These are phyloP conservation scores for Drosophila nebulosa DNA, from an alignment of 1,140 invertebrate species.

Conservation along the genomic window DNA sequence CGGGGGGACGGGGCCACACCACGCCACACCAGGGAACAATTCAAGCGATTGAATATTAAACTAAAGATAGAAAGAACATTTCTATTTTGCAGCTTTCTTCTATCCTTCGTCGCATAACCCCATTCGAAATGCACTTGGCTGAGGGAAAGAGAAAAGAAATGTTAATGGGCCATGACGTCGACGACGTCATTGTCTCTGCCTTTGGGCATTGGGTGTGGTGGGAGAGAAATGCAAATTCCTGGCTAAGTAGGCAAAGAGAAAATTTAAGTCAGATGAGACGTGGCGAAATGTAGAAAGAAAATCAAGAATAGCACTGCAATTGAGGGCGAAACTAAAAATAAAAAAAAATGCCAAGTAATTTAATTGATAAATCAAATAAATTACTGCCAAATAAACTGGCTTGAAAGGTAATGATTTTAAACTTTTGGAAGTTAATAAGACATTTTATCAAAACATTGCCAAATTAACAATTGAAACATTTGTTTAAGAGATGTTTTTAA, in stretches of 20 bases:
- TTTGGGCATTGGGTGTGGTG: background rate
- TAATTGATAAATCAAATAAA: background rate
- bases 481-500: too few relatives aligned
- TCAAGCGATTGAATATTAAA: slow-evolving; percentile 45
- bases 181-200: background rate
- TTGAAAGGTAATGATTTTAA: too few relatives aligned
- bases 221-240: slow-evolving; percentile 47
- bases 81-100: background rate
- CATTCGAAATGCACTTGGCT: background rate
- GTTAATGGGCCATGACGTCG: slow-evolving; percentile 27
- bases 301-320: background rate
- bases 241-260: slow-evolving; percentile 27
- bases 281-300: slow-evolving; percentile 16
- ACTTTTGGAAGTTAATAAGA: too few relatives aligned
- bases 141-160: background rate
- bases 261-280: slow-evolving; percentile 5
- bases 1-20: background rate
- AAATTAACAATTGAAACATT: too few relatives aligned
- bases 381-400: background rate
- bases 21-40: slow-evolving; percentile 15
- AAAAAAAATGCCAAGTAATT: background rate
- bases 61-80: slow-evolving; percentile 16
- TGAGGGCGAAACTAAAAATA: background rate
- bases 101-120: background rate
- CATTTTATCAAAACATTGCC: too few relatives aligned